Evolutionary conservation across 2,113 vertebrate species (phyloP), one percentile per base, ranked within the genome.

Genomic region (Cyanocitta stelleri): DNA sequence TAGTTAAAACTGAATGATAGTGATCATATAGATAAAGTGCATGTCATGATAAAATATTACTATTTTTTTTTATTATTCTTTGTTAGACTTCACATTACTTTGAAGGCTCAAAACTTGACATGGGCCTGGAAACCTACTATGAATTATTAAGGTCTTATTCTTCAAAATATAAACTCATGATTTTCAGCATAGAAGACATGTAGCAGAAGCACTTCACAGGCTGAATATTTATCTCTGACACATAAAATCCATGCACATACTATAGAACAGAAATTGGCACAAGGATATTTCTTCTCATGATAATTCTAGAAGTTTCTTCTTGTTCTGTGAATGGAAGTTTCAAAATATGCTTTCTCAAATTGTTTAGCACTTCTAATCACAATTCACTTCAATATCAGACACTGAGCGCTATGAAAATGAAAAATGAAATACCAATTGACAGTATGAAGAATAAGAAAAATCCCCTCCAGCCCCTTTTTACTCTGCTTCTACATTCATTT

Each of bases 391-490:
- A 73, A 17, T 37, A 48, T 35, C 27, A 35, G 44, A 8, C 6
- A 75, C 0, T 56, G 41, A 61, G 44, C 48, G 8, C 1, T 48
- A 30, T 41, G 15, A 73, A 63, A 83, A 73, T 24, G 3, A 59
- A 67, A 84, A 74, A 56, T 21, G 11, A 83, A n/a, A 54, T 33
- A 43, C 43, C 0, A 0, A 29, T 46, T 84, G 19, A 43, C 11
- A 44, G 2, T 54, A 32, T 7, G 14, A 90, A 59, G 7, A 67
- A 54, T 12, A 37, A 58, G 10, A 79, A 74, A 69, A 63, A 11
- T 41, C 4, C 5, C 5, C 4, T 13, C 13, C 7, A 5, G 22
- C 1, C 4, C 2, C 1, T 30, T 56, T 77, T n/a, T 46, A 46
- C 4, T 76, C 16, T 46, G 8, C 9, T 41, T 6, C 1, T 3